These are phyloP conservation scores for Pangasius djambal DNA, from an alignment of 2,797 vertebrate genomes.

Conservation along the genomic window DNA sequence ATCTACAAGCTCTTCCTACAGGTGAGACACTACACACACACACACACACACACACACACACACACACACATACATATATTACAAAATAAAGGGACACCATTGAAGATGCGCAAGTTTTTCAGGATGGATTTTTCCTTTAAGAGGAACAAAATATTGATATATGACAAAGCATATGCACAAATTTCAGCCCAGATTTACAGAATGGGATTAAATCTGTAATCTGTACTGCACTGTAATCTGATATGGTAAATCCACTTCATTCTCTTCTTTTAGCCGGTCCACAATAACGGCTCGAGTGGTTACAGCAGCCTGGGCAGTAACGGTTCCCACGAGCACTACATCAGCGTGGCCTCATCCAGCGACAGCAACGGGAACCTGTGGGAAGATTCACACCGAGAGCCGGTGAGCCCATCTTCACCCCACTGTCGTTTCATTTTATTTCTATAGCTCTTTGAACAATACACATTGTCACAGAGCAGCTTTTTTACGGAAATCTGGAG, in stretches of 20 bases:
- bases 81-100: background rate
- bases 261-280: slow-evolving; percentile 78
- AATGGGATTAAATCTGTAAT: background rate
- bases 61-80: too few species aligned
- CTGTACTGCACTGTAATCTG: too few species aligned
- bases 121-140: background rate
- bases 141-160: background rate
- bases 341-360: slow-evolving; percentile 84
- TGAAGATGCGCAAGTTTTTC: background rate
- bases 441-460: background rate
- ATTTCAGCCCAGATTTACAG: background rate
- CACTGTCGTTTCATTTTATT: too few species aligned
- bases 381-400: slow-evolving; percentile 79
- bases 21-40: slow-evolving; percentile 66
- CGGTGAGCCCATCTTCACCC: slow-evolving; percentile 67
- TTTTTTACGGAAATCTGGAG: background rate
- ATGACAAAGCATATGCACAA: background rate
- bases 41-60: background rate
- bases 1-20: slow-evolving; percentile 91
- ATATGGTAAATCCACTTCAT: background rate
- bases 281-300: slow-evolving; percentile 84
- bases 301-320: slow-evolving; percentile 88
- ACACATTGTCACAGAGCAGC: background rate
- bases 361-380: slow-evolving; percentile 83
- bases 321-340: slow-evolving; percentile 85